These are phyloP conservation scores for Pantherophis guttatus DNA, from an alignment of 2,113 vertebrate genomes.

Conservation along the genomic window DNA sequence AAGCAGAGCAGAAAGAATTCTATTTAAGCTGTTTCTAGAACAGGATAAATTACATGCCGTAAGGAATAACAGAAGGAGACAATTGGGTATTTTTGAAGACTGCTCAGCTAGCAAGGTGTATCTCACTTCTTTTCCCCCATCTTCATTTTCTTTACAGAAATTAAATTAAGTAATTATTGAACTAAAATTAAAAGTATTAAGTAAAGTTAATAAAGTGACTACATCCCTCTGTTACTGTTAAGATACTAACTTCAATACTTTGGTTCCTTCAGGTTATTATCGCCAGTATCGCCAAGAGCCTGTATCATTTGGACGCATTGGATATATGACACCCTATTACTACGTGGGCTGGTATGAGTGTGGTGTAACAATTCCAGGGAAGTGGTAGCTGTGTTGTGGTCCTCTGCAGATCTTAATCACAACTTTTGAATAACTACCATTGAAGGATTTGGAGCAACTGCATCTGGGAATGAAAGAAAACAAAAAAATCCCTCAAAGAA, in stretches of 20 bases:
- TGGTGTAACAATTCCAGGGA: constrained; percentile 93
- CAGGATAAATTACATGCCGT: neutral
- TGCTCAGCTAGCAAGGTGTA: neutral
- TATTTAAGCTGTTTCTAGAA: neutral
- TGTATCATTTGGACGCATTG: constrained; percentile 87
- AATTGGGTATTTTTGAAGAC: neutral
- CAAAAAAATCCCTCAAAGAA: neutral
- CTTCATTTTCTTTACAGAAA: neutral
- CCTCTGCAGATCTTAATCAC: constrained; percentile 23
- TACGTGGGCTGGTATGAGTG: constrained; percentile 99
- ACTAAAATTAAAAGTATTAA: neutral
- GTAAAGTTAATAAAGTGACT: neutral
- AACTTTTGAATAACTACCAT: constrained; percentile 30
- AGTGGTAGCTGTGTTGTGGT: constrained; percentile 80
- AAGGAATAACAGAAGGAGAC: neutral
- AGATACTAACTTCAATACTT: neutral
- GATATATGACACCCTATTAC: constrained; percentile 83
- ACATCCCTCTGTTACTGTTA: neutral
- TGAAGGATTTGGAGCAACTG: constrained; percentile 49
- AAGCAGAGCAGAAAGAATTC: neutral
- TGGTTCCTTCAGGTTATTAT: constrained; percentile 78
- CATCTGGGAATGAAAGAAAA: constrained; percentile 19
- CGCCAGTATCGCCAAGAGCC: constrained; percentile 94
- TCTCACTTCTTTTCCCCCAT: constrained; percentile 10
- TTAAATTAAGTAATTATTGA: neutral